A percentile compares a stretch with the other conserved stretches of the same genome.
These are phyloP conservation scores for Heterocephalus glaber DNA, from an alignment of 2,113 vertebrate genomes.

Conservation along the genomic window DNA sequence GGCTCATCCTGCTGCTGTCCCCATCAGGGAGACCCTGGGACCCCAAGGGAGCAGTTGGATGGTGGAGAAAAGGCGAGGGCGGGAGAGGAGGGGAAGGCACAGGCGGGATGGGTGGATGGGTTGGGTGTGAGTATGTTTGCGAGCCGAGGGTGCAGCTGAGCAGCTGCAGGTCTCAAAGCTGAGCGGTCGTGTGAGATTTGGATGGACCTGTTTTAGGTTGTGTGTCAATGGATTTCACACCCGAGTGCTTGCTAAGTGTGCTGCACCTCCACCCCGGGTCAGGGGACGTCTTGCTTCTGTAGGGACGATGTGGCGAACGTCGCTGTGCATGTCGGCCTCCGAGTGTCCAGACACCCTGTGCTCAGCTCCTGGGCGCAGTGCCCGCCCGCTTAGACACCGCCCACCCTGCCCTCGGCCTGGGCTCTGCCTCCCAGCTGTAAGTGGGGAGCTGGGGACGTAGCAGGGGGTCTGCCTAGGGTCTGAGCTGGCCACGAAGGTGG, in stretches of 20 bases:
- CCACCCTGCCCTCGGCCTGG: too few species aligned
- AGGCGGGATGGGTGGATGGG: neutral
- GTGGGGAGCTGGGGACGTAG: neutral
- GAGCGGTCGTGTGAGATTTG: neutral
- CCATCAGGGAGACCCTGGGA: neutral
- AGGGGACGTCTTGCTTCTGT: neutral
- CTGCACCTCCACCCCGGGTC: too few species aligned
- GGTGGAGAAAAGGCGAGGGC: neutral
- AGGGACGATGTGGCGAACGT: too few species aligned
- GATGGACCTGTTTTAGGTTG: neutral
- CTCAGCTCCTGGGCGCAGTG: too few species aligned
- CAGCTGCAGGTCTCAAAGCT: neutral
- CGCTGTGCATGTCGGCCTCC: too few species aligned
- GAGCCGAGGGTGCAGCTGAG: neutral
- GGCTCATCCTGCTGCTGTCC: neutral
- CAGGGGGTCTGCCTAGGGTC: neutral
- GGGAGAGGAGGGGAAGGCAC: neutral
- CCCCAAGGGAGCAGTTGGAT: neutral
- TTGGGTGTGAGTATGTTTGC: neutral
- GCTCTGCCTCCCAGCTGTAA: neutral
- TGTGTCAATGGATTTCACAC: neutral
- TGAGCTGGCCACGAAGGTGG: neutral
- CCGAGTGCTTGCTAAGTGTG: neutral
- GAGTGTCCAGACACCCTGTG: neutral
- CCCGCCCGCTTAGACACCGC: too few species aligned